These are phyloP conservation scores for Harpalus rufipes DNA, from an alignment of 2,888 invertebrate genomes.

Conservation along the genomic window DNA sequence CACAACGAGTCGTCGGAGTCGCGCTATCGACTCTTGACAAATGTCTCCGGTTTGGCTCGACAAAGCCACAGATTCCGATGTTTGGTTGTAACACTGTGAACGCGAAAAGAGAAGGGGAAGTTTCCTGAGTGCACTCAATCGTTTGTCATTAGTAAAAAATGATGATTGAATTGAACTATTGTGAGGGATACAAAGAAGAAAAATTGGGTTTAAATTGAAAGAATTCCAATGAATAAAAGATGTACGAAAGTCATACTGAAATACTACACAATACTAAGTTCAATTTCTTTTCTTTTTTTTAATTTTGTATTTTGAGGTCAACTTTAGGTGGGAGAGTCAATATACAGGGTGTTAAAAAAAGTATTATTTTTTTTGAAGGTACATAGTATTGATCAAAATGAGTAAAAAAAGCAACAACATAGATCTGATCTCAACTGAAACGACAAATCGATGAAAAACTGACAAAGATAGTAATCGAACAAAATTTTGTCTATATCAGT, in stretches of 20 bases:
- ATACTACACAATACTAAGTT: no score
- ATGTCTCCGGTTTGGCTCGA: slow-evolving; percentile 74
- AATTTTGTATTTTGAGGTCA: no score
- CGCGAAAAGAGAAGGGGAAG: neutral
- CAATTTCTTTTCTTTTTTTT: no score
- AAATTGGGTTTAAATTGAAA: neutral
- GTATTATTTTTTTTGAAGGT: no score
- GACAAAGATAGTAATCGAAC: no score
- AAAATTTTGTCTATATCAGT: no score
- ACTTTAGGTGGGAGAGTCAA: no score
- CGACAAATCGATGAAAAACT: no score
- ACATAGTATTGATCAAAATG: no score
- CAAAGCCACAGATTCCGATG: slow-evolving; percentile 71
- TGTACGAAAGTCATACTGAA: neutral
- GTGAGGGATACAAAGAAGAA: neutral
- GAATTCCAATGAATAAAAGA: neutral
- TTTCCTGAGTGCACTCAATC: slow-evolving; percentile 10
- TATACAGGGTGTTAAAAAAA: no score
- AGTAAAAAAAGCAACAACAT: no score
- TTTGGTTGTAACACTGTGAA: slow-evolving; percentile 29
- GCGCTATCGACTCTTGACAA: slow-evolving; percentile 76
- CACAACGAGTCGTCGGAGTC: slow-evolving; percentile 52
- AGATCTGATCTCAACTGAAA: no score
- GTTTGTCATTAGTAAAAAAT: slow-evolving; percentile 15
- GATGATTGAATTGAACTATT: slow-evolving; percentile 7